Conservation (phyloP, 2,797 vertebrate genomes). For the Sciaenops ocellatus region DNA sequence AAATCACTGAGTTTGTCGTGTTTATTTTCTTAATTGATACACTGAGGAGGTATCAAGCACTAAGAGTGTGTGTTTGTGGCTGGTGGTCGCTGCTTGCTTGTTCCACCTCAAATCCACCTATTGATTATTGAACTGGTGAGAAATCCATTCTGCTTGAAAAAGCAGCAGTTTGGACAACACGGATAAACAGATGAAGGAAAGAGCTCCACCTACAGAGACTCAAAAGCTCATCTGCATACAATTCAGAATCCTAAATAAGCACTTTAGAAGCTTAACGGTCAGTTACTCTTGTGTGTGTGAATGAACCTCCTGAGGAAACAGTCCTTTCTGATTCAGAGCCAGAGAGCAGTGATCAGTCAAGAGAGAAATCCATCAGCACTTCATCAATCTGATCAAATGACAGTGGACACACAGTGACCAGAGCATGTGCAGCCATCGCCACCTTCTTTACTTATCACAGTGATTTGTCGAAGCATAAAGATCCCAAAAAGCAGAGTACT, state of each 20-base stretch:
- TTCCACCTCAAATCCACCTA: not conserved
- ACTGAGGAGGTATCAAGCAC: not conserved
- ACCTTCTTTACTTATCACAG: constrained; percentile 7
- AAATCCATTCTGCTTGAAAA: no score
- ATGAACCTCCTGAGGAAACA: constrained; percentile 8
- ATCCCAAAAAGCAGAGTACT: constrained; percentile 4
- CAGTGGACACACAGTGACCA: constrained; percentile 43
- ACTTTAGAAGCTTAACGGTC: constrained; percentile 7
- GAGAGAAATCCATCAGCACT: constrained; percentile 62
- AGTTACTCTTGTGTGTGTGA: constrained; percentile 2
- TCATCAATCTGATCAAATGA: constrained; percentile 58
- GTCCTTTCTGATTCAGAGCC: constrained; percentile 11
- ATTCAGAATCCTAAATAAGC: not conserved
- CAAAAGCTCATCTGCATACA: not conserved
- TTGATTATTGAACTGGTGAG: no score
- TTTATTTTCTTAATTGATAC: not conserved
- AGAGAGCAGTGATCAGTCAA: constrained; percentile 52
- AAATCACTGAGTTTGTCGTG: not conserved
- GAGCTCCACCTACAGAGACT: not conserved
- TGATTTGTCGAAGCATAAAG: constrained; percentile 1
- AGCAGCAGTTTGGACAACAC: not conserved
- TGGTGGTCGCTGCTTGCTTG: not conserved
- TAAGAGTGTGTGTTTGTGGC: not conserved
- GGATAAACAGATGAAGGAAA: not conserved
- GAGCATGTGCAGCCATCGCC: constrained; percentile 16